These are phyloP conservation scores for Pluvialis apricaria DNA, from an alignment of 2,113 vertebrate species.

Conservation along the genomic window DNA sequence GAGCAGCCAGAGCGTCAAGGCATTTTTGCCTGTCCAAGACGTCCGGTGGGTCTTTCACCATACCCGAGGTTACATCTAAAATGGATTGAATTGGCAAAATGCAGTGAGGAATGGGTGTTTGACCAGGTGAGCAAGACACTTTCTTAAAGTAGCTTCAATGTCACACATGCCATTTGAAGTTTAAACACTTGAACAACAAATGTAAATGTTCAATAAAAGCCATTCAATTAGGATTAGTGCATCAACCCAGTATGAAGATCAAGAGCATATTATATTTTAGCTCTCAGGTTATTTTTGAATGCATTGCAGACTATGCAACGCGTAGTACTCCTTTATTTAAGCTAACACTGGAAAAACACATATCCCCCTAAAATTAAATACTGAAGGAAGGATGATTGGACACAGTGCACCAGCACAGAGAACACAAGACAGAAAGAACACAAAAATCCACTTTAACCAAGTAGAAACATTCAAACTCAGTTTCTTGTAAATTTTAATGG, in stretches of 20 bases:
- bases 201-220: conserved; percentile 15
- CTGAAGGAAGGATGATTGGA: conserved; percentile 80
- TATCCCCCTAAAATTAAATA: conserved; percentile 65
- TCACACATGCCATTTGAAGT: conserved; percentile 90
- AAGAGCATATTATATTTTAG: conserved; percentile 37
- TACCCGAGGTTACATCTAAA: conserved; percentile 99
- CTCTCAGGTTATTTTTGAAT: conserved; percentile 39
- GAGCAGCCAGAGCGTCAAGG: conserved; percentile 99
- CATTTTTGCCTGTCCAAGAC: conserved; percentile 99
- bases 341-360: conserved; percentile 43
- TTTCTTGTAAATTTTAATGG: conserved; percentile 55
- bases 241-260: neutral
- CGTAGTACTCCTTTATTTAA: neutral
- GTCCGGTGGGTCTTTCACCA: conserved; percentile 99
- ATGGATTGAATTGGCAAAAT: conserved; percentile 99
- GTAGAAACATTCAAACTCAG: conserved; percentile 63
- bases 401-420: conserved; percentile 80
- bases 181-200: conserved; percentile 4
- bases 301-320: neutral
- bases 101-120: conserved; percentile 99
- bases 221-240: neutral
- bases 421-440: conserved; percentile 81
- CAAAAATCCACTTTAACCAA: conserved; percentile 84
- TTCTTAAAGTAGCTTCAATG: conserved; percentile 87
- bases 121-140: conserved; percentile 97